Base-by-base conservation (phyloP, 92 coral and sea anemone genomes). In the Phenganax marumi region DNA sequence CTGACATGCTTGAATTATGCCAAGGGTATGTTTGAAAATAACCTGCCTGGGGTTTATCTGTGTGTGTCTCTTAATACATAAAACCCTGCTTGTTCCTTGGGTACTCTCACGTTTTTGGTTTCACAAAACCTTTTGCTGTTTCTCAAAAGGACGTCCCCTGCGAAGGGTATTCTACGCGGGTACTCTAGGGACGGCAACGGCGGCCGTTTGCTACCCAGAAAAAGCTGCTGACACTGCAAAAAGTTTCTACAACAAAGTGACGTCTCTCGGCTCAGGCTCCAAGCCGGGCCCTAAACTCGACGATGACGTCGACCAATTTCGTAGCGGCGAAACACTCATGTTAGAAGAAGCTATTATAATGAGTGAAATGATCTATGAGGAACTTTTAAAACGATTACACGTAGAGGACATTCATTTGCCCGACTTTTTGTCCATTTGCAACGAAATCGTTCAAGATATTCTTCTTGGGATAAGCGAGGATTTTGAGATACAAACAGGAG, bases 141-240 rank as follows among this genome's bases (percentile, higher is more conserved):
- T 52, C 47, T 74, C 79, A 19, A 55, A n/a, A 96, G 99, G 93
- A 52, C 90, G 97, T 39, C 97, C 92, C 24, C 75, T 92, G 69
- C 89, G 93, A 72, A 91, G 99, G 75, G 70, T 88, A 55, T 89
- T 96, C 82, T 92, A 85, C 73, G 86, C 97, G 70, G 93, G 86
- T 12, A 95, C 91, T 50, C 88, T 96, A 84, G 99, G 97, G 24
- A 86, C 92, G 16, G 87, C 85, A 24, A 93, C 93, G 12, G 89
- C 93, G 56, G 91, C 97, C 0, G 75, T 87, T 52, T 96, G 97
- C 79, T 96, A 96, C 76, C 99, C 99, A 69, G 89, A 81, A 19
- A 86, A 90, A 62, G 97, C 99, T 50, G 88, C 88, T 66, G 83
- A 70, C 55, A 71, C 90, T 13, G 77, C 93, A 2, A 88, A 87